Evolutionary conservation across 2,113 vertebrate genomes (phyloP).

Genomic region (Aspiorhynchus laticeps): DNA sequence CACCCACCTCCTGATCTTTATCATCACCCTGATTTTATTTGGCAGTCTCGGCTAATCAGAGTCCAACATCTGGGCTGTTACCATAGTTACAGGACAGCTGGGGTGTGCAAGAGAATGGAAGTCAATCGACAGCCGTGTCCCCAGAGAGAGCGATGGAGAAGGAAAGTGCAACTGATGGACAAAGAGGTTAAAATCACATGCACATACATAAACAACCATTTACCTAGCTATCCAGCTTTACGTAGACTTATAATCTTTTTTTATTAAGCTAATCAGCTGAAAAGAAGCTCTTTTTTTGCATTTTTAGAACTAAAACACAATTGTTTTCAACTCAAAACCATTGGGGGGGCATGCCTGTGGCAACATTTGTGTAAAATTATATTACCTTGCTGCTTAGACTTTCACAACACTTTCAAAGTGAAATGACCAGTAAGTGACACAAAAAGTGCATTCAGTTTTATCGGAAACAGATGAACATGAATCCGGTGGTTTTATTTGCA

Average conservation of each 20-base stretch:
- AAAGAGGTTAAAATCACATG: conserved; percentile 57
- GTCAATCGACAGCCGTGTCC: conserved; percentile 74
- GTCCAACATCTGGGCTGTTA: conserved; percentile 98
- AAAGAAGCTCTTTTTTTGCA: background rate
- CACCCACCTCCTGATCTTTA: conserved; percentile 87
- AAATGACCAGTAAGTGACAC: background rate
- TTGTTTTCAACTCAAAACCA: background rate
- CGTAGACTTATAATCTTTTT: background rate
- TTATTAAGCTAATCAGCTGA: background rate
- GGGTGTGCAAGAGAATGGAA: conserved; percentile 69
- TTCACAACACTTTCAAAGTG: background rate
- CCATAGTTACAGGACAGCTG: conserved; percentile 90
- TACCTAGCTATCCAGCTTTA: background rate
- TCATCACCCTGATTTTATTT: conserved; percentile 98
- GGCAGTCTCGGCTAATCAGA: conserved; percentile 88
- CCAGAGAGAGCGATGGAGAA: conserved; percentile 43
- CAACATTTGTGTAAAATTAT: background rate
- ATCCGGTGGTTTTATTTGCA: no score
- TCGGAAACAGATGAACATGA: background rate
- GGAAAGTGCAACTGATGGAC: conserved; percentile 67
- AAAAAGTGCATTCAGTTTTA: background rate
- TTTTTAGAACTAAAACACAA: background rate
- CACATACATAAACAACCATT: conserved; percentile 5
- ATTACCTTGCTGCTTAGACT: background rate
- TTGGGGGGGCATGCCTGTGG: background rate